A percentile compares a stretch with the other conserved stretches of the same genome.
phyloP scores from a whole-genome alignment of 2,888 invertebrate genomes.

The Suillia variegata region DNA sequence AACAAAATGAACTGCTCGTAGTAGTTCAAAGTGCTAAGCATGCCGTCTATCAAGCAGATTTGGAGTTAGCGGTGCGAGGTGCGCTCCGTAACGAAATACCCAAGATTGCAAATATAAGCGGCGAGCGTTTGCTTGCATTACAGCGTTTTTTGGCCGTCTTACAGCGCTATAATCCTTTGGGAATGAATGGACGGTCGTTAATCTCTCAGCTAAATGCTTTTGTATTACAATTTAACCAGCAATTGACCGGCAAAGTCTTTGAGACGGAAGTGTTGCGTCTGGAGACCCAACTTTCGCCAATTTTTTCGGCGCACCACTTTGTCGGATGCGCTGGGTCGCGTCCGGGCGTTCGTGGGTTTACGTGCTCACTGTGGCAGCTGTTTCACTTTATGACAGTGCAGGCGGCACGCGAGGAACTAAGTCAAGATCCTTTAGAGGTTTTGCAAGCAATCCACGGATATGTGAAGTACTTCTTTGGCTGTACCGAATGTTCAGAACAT shows the following conservation, averaged over 20 bases:
- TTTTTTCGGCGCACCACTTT: constrained; percentile 67
- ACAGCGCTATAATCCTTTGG: constrained; percentile 79
- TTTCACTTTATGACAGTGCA: constrained; percentile 91
- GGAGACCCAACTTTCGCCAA: constrained; percentile 65
- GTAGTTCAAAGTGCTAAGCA: constrained; percentile 59
- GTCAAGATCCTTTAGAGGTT: constrained; percentile 70
- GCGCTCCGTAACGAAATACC: constrained; percentile 85
- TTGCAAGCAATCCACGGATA: constrained; percentile 85
- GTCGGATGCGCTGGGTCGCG: constrained; percentile 83
- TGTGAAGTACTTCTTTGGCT: constrained; percentile 91
- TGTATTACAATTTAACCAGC: constrained; percentile 62
- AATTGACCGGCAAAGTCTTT: constrained; percentile 68
- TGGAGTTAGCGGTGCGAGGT: constrained; percentile 85
- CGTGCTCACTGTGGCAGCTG: constrained; percentile 93
- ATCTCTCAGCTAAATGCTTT: constrained; percentile 68
- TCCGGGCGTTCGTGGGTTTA: constrained; percentile 77
- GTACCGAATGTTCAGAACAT: constrained; percentile 86
- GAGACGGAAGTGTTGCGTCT: constrained; percentile 64
- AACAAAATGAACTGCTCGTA: constrained; percentile 19
- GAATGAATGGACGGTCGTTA: constrained; percentile 69
- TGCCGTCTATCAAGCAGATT: constrained; percentile 80
- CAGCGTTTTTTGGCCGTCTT: constrained; percentile 75
- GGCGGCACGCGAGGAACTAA: constrained; percentile 64
- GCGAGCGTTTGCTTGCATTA: constrained; percentile 75
- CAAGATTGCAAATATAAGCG: constrained; percentile 70